Evolutionary conservation across 2,113 vertebrate species (phyloP), one percentile per base, ranked within the genome.

Genomic region (Eclectus roratus): DNA sequence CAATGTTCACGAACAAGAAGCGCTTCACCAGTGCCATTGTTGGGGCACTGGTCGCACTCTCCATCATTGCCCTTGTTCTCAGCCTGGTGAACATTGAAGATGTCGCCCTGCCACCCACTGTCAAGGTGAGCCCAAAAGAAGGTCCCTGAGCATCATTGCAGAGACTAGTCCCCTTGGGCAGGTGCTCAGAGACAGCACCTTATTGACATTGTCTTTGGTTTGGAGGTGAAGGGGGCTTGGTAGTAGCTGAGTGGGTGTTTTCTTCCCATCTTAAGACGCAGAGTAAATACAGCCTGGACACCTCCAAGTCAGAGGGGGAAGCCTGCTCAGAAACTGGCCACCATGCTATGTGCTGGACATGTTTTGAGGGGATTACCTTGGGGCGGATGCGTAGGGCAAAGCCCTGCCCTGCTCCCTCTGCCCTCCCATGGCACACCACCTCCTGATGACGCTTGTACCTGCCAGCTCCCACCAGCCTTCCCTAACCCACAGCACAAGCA

Each of bases 101-200:
- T 24, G 85, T 96, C n/a, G 17, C 16, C 3, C 79, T 92, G 65
- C 83, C 96, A 18, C 80, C 96, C 47, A 29, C 29, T 0, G 76
- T 95, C 81, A 97, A 97, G 97, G 97, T 98, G 73, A 96, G 96
- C 35, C 52, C 61, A 14, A 39, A 66, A 28, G 33, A 24, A 33
- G 39, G 44, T 79, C 35, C 68, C 49, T 3, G 5, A 76, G 39
- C 21, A 23, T 14, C 76, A 17, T 29, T 29, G 46, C 37, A 58
- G 82, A 70, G 53, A 31, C 11, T n/a, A 8, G 43, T 21, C 39
- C 20, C 20, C 56, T 35, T 11, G 61, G 35, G 78, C 24, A 71
- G 58, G 14, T 31, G 35, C 43, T 74, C 71, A 6, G 18, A 74
- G 76, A 18, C 33, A 41, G 13, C 1, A 18, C 49, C 37, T 77